A percentile compares a stretch with the other conserved stretches of the same genome.
phyloP scores from a whole-genome alignment of 2,797 vertebrate species.

The Sitta carolinensis region DNA sequence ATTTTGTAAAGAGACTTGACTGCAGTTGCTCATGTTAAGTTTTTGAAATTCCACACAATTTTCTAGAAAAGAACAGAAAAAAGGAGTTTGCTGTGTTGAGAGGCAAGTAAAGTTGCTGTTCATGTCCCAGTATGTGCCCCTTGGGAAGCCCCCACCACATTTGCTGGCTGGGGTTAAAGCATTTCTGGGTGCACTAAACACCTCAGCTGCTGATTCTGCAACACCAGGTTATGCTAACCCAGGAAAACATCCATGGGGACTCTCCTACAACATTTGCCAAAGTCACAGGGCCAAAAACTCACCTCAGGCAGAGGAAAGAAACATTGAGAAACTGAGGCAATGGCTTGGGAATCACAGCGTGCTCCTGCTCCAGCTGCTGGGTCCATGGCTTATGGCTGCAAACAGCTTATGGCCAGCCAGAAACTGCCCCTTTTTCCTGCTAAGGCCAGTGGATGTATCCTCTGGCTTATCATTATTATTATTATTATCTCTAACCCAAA shows the following conservation, averaged over 20 bases:
- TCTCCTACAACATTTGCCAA: background rate
- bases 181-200: background rate
- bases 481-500: background rate
- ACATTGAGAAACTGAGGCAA: background rate
- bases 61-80: constrained; percentile 78
- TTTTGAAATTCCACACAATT: constrained; percentile 94
- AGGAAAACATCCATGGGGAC: background rate
- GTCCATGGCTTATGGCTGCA: background rate
- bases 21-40: constrained; percentile 92
- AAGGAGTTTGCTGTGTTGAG: background rate
- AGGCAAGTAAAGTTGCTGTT: background rate
- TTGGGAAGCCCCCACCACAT: background rate
- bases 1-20: constrained; percentile 81
- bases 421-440: background rate
- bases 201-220: background rate
- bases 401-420: background rate
- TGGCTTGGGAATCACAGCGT: background rate
- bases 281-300: background rate
- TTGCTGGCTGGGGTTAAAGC: background rate
- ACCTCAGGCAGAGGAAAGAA: background rate
- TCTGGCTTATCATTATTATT: background rate
- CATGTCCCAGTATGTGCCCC: background rate
- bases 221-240: background rate
- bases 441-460: background rate
- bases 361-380: background rate